Conservation (phyloP, 2,797 vertebrate genomes). For the Bovichtus variegatus region DNA sequence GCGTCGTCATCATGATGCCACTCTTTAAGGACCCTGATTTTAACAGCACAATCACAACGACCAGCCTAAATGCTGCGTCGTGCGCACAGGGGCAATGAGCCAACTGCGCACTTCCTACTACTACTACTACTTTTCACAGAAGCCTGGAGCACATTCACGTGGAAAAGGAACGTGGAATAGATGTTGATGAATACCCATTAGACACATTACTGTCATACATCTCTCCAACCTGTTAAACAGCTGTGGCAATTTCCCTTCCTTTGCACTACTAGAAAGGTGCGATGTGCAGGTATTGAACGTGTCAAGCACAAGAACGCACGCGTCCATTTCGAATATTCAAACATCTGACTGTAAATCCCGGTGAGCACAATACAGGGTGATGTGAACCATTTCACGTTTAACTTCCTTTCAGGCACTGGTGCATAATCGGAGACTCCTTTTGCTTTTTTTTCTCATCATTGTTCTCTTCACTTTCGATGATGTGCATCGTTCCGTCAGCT, state of each 20-base stretch:
- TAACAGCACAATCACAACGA: background rate
- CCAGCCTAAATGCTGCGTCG: background rate
- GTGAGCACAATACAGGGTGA: background rate
- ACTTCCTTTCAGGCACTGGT: background rate
- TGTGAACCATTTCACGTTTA: background rate
- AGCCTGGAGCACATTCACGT: background rate
- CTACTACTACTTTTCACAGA: background rate
- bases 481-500: background rate
- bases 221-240: background rate
- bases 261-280: background rate
- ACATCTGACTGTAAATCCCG: background rate
- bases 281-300: background rate
- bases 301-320: no score
- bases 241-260: background rate
- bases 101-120: background rate
- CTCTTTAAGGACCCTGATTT: background rate
- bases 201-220: background rate
- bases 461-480: background rate
- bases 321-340: background rate
- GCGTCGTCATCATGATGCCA: background rate
- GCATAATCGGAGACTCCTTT: conserved; percentile 3
- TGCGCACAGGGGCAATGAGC: background rate
- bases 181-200: background rate
- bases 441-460: background rate
- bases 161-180: background rate